Evolutionary conservation across 2,797 vertebrate species (phyloP), one percentile per base, ranked within the genome.

Genomic region (Gadopsis marmoratus): DNA sequence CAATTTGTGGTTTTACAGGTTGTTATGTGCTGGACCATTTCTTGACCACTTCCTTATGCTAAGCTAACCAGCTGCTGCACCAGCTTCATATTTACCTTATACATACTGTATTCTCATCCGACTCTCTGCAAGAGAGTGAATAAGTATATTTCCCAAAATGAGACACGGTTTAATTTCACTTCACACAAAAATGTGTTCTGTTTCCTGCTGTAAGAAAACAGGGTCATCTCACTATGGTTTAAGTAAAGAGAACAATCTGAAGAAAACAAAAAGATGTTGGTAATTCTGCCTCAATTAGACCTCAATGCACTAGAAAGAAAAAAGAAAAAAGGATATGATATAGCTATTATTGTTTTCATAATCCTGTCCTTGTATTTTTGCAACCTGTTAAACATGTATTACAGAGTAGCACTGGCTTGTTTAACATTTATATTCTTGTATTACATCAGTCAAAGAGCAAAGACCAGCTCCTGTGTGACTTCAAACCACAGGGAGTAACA

Each of bases 401-500:
- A 60, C 9, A 55, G 31, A 39, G 29, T 4, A 56, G 54, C 64
- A 26, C 45, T 14, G 17, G 37, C 35, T 62, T 48, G 29, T 65
- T 50, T 47, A 65, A 68, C 53, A 70, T 70, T 71, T 35, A 62
- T 71, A 43, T 43, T 66, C 29, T 29, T 63, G 53, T n/a, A 23
- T n/a, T 19, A 59, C n/a, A 70, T 31, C 55, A 55, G 53, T 64
- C 21, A 62, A 71, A 84, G 47, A 50, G 7, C 35, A 62, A 76
- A 70, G 19, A 55, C 14, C 21, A 67, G 41, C 59, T 69, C 61
- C 43, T 4, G 19, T 55, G 23, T 35, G 47, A 74, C 56, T 19
- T 55, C 39, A 31, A n/a, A 54, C 19, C 81, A 71, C 58, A 70
- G 17, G 23, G 62, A 63, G 58, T 10, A 37, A 14, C 23, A 55